Conservation (phyloP, 64 coral and sea anemone genomes). For the Pocillopora damicornis region DNA sequence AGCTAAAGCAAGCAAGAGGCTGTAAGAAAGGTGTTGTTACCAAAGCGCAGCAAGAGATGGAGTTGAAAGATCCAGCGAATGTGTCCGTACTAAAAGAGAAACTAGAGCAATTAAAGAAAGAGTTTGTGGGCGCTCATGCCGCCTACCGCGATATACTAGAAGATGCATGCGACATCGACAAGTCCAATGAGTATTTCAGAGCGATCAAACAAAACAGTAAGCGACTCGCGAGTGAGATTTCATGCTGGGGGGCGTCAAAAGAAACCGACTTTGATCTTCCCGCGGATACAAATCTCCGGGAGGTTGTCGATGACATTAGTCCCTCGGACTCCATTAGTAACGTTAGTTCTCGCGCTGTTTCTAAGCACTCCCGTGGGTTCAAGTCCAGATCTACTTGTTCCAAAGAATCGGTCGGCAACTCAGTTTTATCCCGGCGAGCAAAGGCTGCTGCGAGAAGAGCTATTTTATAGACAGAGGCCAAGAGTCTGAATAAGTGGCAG, state of each 20-base stretch:
- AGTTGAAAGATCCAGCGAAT: neutral
- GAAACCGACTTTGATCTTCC: neutral
- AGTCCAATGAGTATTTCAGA: slow-evolving; percentile 20
- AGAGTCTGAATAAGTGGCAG: neutral
- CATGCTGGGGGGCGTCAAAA: neutral
- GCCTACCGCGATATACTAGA: neutral
- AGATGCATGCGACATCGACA: slow-evolving; percentile 22
- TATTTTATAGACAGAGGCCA: neutral
- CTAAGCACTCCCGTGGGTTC: neutral
- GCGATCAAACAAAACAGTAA: neutral
- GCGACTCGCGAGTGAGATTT: neutral
- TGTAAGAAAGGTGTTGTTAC: neutral
- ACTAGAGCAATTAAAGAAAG: neutral
- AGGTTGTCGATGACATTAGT: neutral
- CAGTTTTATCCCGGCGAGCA: neutral
- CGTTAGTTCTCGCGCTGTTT: no score
- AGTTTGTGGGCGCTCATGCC: neutral
- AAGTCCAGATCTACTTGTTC: neutral
- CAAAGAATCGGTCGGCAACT: neutral
- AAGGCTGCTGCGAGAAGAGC: slow-evolving; percentile 10
- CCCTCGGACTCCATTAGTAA: slow-evolving; percentile 20
- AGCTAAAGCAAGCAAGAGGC: neutral
- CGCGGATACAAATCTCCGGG: neutral
- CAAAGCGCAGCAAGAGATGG: neutral
- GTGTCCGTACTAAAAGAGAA: neutral